Percentiles rank a stretch among this genome's conserved stretches.
Conservation (phyloP, 2,888 invertebrate genomes). For the Drosophila subsilvestris region DNA sequence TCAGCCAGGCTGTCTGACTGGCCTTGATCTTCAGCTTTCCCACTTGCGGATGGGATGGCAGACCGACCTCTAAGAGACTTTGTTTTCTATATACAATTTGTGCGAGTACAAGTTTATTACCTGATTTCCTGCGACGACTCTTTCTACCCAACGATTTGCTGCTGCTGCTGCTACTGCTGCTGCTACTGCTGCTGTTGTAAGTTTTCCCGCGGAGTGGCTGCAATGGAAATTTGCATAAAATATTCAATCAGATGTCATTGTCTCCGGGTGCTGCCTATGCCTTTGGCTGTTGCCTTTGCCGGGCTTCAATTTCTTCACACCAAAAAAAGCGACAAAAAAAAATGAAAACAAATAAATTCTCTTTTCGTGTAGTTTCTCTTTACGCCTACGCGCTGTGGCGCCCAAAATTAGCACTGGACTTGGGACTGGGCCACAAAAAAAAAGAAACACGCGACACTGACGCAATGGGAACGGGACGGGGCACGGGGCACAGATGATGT, state of each 20-base stretch:
- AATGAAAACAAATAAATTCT: constrained; percentile 37
- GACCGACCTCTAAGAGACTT: too few species aligned
- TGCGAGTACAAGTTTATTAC: background rate
- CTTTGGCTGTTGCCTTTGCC: constrained; percentile 23
- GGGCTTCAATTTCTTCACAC: constrained; percentile 56
- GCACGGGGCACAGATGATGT: too few species aligned
- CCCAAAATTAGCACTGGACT: constrained; percentile 62
- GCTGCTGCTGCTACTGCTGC: constrained; percentile 3
- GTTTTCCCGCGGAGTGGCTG: constrained; percentile 13
- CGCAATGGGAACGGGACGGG: constrained; percentile 3
- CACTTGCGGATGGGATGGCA: constrained; percentile 2
- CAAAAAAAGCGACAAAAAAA: constrained; percentile 36
- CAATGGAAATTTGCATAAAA: constrained; percentile 67
- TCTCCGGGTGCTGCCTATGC: constrained; percentile 10
- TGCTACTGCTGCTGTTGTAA: constrained; percentile 11
- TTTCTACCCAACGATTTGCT: constrained; percentile 32
- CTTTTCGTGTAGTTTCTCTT: constrained; percentile 66
- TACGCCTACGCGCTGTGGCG: constrained; percentile 52
- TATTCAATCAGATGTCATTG: constrained; percentile 61
- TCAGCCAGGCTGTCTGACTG: too few species aligned
- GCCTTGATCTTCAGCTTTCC: constrained; percentile 67
- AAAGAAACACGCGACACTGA: constrained; percentile 39
- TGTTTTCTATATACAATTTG: too few species aligned
- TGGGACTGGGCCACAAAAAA: background rate
- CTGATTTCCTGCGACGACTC: constrained; percentile 10